Percentiles rank a stretch among this genome's conserved stretches.
These are phyloP conservation scores for Lathamus discolor DNA, from an alignment of 2,113 vertebrate species.

Conservation along the genomic window DNA sequence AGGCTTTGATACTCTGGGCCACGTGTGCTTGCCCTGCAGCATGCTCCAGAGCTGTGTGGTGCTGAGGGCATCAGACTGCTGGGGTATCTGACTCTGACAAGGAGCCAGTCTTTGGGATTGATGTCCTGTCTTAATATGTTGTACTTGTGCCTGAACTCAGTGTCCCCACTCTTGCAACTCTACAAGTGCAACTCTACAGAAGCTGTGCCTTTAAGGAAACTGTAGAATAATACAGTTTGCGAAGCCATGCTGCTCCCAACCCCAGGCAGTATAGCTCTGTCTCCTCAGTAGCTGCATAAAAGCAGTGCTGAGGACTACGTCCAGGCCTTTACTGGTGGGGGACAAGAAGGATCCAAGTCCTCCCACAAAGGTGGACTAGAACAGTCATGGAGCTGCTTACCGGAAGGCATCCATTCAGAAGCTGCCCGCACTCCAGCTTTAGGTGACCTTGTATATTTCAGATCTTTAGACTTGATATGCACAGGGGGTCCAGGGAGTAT, in stretches of 20 bases:
- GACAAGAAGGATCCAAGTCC: neutral
- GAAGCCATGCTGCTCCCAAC: neutral
- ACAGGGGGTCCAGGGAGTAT: neutral
- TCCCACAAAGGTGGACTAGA: neutral
- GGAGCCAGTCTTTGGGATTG: neutral
- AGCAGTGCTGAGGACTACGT: neutral
- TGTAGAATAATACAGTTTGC: neutral
- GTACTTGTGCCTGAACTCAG: rapidly evolving
- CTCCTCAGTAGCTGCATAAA: neutral
- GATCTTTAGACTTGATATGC: neutral
- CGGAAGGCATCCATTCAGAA: neutral
- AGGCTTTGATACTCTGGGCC: neutral
- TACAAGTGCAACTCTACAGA: neutral
- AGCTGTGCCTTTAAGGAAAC: neutral
- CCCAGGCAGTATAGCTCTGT: neutral
- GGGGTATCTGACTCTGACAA: neutral
- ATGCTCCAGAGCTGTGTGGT: neutral
- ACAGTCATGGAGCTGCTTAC: neutral
- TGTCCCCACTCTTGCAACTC: neutral
- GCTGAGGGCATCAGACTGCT: neutral
- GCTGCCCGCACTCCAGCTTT: neutral
- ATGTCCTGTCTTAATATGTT: neutral
- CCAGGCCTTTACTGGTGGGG: neutral
- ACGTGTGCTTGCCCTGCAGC: neutral
- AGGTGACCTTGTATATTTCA: neutral